Base-by-base conservation (phyloP, 2,113 vertebrate genomes). In the Neotragus pygmaeus region DNA sequence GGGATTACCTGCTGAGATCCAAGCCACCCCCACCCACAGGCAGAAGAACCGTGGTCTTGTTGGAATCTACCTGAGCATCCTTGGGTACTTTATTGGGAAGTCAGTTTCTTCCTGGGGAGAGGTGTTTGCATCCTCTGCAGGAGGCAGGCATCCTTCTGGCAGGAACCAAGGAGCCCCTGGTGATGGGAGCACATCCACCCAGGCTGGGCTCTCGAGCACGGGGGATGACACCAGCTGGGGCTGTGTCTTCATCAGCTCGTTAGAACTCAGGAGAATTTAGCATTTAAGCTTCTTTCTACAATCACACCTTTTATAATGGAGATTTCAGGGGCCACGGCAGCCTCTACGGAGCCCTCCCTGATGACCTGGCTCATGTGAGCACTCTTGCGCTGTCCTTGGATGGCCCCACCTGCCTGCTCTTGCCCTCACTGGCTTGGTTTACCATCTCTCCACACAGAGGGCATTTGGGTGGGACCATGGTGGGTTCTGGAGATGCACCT, bases 21-120 rank as follows among this genome's bases (percentile, higher is more conserved):
- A 96, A n/a, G n/a, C n/a, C 95, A 94, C 98, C 85, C 88, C 96
- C 97, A 25, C 98, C 92, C 95, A 90, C 86, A 96, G 98, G 98
- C 98, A 88, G 96, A 0, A 57, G 97, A 90, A 96, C 97, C 81
- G 85, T 91, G 98, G 98, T 97, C 97, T 98, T 98, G 95, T 88
- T 98, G 94, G 93, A 98, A 95, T 92, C 55, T n/a, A 94, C 66
- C 96, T 93, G 95, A 92, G 91, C 93, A 96, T 94, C 89, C 98
- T 98, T 97, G 94, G 95, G 97, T 96, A 96, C 39, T 98, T 98
- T 95, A 21, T 28, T 90, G 78, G 97, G 94, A 90, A 96, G 97
- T 97, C 93, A 49, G 85, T 95, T 98, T 94, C 95, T 97, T 98
- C 91, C 96, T 80, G 92, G 83, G 90, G 28, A 85, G 92, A 58